Evolutionary conservation across 2,113 vertebrate genomes (phyloP), one percentile per base, ranked within the genome.

Genomic region (Tachysurus vachellii): DNA sequence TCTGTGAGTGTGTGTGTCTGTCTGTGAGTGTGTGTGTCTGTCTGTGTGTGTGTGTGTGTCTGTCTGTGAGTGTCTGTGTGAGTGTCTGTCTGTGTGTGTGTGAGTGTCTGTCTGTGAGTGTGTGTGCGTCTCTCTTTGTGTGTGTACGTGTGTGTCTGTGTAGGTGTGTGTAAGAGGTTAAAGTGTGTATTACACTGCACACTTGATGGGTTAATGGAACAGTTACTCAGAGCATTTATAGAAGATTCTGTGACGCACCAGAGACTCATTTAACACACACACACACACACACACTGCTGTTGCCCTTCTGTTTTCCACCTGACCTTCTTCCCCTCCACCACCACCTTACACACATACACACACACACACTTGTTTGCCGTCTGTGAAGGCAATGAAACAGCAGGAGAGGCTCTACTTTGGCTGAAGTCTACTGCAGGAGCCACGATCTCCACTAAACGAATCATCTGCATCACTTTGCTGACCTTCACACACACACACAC

Each of bases 341-440:
- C 64, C 47, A n/a, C n/a, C n/a, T n/a, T n/a, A 44, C 80, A 84
- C 61, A 59, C 80, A 73, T 54, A 80, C 81, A 86, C 82, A 77
- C 84, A 80, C 59, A 57, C 61, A 70, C 50, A 36, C 68, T 42
- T 17, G 75, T 54, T 82, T 23, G 85, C 75, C 86, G 89, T 84
- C 88, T 91, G 91, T 85, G 89, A 92, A 89, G 91, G 91, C 88
- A 93, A 90, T 91, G 91, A 92, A 93, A 80, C 92, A 92, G 92
- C 93, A 89, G 94, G 93, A 92, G 89, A 90, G 36, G 21, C 87
- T 87, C 84, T 85, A 64, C 42, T 85, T 59, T 85, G 84, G 84
- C 73, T 13, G 56, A 53, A 76, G 57, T 87, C 83, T 88, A 77
- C 89, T 84, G 77, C 89, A 85, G 80, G 89, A 56, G 79, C 79